Conservation (phyloP, 2,888 invertebrate genomes). For the Euproctis similis region DNA sequence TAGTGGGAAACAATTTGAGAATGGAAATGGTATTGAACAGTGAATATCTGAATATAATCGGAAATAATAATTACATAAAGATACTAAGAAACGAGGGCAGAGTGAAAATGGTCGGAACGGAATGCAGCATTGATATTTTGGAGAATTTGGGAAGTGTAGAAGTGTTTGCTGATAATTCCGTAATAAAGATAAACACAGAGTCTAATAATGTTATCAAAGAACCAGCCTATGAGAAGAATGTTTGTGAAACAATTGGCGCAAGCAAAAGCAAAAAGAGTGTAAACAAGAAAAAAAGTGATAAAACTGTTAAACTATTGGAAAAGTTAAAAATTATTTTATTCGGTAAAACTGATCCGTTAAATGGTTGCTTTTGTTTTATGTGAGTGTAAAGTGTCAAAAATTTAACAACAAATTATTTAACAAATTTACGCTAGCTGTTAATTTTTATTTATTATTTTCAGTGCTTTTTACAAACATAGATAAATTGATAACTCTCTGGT, state of each 20-base stretch:
- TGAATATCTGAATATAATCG: conserved; percentile 32
- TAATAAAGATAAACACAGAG: conserved; percentile 13
- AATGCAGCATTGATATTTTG: conserved; percentile 30
- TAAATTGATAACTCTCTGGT: no score
- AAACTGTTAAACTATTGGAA: conserved; percentile 1
- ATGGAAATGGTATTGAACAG: conserved; percentile 35
- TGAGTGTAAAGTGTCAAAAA: no score
- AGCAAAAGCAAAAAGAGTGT: background rate
- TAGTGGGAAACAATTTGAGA: conserved; percentile 34
- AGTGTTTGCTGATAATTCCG: conserved; percentile 21
- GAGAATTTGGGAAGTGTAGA: conserved; percentile 33
- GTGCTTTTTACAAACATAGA: no score
- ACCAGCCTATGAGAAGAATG: background rate
- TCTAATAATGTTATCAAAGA: conserved; percentile 3
- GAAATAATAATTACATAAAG: conserved; percentile 36
- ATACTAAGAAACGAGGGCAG: conserved; percentile 33
- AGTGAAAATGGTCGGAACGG: conserved; percentile 32
- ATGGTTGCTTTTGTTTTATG: conserved; percentile 5
- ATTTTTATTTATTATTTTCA: no score
- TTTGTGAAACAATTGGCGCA: background rate
- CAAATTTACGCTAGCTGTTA: no score
- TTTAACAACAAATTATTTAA: no score
- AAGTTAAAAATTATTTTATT: conserved; percentile 5
- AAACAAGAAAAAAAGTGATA: conserved; percentile 3
- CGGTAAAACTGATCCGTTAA: background rate